Percentiles rank a stretch among this genome's conserved stretches.
Evolutionary conservation across 2,888 invertebrate species (phyloP).

Genomic region (Podabrus alpinus): DNA sequence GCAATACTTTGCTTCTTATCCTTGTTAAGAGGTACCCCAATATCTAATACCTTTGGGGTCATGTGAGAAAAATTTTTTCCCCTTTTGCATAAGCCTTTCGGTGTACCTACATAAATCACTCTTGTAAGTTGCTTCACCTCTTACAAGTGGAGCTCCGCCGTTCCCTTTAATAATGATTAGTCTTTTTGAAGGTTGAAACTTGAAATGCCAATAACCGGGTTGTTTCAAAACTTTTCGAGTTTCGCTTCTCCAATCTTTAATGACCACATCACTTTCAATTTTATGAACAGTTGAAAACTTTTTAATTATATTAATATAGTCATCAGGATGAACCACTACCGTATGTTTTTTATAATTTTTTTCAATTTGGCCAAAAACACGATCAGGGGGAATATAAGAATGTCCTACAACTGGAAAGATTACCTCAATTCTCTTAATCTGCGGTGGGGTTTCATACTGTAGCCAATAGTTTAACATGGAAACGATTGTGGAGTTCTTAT

Average conservation of each 20-base stretch:
- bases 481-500: not conserved
- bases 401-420: not conserved
- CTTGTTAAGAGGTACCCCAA: too few relatives aligned
- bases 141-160: too few relatives aligned
- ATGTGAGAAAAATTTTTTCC: not conserved
- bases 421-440: not conserved
- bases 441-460: not conserved
- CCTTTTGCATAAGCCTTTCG: not conserved
- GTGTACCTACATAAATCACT: not conserved
- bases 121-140: not conserved
- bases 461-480: not conserved
- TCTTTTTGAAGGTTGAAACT: too few relatives aligned
- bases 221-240: too few relatives aligned
- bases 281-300: too few relatives aligned
- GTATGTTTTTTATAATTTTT: too few relatives aligned
- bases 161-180: too few relatives aligned
- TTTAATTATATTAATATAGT: not conserved
- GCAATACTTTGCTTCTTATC: too few relatives aligned
- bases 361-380: constrained; percentile 32
- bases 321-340: constrained; percentile 34
- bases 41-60: not conserved
- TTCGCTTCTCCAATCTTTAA: too few relatives aligned
- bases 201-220: too few relatives aligned
- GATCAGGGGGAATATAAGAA: not conserved
- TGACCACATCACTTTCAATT: too few relatives aligned